Evolutionary conservation across 2,113 vertebrate species (phyloP).

Genomic region (Toxostoma redivivum): DNA sequence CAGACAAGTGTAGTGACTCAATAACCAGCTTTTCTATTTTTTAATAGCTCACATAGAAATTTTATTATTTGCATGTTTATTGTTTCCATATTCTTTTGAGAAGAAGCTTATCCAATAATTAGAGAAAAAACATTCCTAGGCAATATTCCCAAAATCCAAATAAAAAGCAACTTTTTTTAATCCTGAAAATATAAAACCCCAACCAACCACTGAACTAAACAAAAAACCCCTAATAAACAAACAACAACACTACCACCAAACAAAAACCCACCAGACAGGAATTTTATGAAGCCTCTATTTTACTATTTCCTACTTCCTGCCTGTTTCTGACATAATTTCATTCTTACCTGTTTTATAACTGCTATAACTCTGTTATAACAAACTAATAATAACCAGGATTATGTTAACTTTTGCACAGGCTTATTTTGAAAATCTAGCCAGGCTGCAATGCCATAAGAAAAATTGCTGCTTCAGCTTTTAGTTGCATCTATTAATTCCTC

Average conservation of each 20-base stretch:
- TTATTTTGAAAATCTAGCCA: background rate
- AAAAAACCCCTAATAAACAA: background rate
- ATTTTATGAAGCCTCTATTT: background rate
- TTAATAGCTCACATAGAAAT: background rate
- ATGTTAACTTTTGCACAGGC: background rate
- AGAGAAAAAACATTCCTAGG: background rate
- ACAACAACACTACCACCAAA: background rate
- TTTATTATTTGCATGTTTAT: background rate
- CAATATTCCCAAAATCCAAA: background rate
- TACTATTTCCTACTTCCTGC: background rate
- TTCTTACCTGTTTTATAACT: background rate
- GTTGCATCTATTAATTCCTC: background rate
- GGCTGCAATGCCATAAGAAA: background rate
- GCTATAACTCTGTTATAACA: background rate
- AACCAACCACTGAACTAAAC: fast-evolving
- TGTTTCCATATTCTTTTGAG: background rate
- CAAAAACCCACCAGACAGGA: background rate
- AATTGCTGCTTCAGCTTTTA: background rate
- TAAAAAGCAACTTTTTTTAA: background rate
- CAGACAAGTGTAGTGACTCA: background rate
- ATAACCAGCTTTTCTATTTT: background rate
- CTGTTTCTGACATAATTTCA: background rate
- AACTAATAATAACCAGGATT: background rate
- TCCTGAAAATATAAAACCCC: background rate
- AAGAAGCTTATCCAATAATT: background rate